These are phyloP conservation scores for Chionodraco myersi DNA, from an alignment of 2,113 vertebrate genomes.

Conservation along the genomic window DNA sequence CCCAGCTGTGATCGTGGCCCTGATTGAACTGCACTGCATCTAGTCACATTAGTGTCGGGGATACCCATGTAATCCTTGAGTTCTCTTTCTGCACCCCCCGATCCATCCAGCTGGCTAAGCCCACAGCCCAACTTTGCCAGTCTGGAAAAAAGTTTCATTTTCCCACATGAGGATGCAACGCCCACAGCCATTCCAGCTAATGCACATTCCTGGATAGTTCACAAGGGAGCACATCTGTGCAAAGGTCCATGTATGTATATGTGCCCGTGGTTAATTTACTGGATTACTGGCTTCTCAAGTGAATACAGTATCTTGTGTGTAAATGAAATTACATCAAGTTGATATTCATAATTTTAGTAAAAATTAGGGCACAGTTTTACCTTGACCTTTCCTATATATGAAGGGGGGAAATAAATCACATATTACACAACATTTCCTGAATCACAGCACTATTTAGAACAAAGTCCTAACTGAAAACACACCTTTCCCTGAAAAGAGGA, in stretches of 20 bases:
- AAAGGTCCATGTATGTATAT: conserved; percentile 26
- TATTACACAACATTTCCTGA: neutral
- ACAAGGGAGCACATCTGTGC: conserved; percentile 32
- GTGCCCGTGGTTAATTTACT: conserved; percentile 3
- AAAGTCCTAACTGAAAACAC: conserved; percentile 14
- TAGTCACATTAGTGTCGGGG: conserved; percentile 33
- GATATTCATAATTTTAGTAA: neutral
- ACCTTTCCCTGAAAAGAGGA: conserved; percentile 40
- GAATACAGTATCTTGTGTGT: neutral
- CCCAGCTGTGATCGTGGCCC: conserved; percentile 59
- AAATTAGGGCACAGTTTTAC: neutral
- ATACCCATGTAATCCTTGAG: conserved; percentile 52
- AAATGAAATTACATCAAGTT: neutral
- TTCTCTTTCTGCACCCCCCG: conserved; percentile 11
- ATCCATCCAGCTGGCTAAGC: conserved; percentile 27
- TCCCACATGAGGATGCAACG: conserved; percentile 57
- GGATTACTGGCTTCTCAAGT: neutral
- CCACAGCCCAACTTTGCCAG: conserved; percentile 35
- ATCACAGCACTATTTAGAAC: neutral
- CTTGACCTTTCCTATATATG: neutral
- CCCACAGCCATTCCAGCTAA: conserved; percentile 57
- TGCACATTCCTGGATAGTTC: conserved; percentile 43
- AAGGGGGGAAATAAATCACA: neutral
- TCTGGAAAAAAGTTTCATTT: conserved; percentile 44
- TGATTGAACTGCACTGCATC: conserved; percentile 24